phyloP scores from a whole-genome alignment of 2,888 invertebrate species.

The Stramonita haemastoma region DNA sequence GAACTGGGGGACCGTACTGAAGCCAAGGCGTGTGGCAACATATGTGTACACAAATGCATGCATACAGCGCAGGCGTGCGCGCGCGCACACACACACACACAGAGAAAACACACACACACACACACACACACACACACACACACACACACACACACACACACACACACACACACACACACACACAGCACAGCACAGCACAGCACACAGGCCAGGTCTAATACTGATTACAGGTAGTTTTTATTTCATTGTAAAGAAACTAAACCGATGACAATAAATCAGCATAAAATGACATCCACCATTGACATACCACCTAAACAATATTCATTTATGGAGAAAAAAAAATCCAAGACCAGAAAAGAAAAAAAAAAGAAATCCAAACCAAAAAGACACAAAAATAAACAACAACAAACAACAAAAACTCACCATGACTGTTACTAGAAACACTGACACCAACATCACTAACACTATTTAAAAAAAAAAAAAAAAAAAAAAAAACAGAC shows the following conservation, averaged over 20 bases:
- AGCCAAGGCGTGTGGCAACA: no score
- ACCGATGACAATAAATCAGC: not conserved
- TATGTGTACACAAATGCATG: no score
- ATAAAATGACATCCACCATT: not conserved
- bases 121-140: not conserved
- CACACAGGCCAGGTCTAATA: no score
- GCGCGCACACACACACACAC: not conserved
- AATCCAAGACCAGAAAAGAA: not conserved
- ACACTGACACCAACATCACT: no score
- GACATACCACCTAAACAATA: not conserved
- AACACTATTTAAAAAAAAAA: no score
- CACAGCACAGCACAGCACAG: no score
- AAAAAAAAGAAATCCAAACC: not conserved
- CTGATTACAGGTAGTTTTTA: not conserved
- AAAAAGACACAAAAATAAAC: not conserved
- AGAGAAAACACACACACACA: no score
- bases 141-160: not conserved
- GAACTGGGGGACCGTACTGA: no score
- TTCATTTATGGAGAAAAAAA: not conserved
- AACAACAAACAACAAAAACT: not conserved
- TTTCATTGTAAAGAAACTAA: not conserved
- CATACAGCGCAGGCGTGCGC: no score
- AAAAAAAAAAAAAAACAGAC: no score
- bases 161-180: no score
- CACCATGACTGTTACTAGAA: not conserved